Percentiles rank a stretch among this genome's conserved stretches.
phyloP scores from a whole-genome alignment of 2,113 vertebrate genomes.

The Zeus faber region DNA sequence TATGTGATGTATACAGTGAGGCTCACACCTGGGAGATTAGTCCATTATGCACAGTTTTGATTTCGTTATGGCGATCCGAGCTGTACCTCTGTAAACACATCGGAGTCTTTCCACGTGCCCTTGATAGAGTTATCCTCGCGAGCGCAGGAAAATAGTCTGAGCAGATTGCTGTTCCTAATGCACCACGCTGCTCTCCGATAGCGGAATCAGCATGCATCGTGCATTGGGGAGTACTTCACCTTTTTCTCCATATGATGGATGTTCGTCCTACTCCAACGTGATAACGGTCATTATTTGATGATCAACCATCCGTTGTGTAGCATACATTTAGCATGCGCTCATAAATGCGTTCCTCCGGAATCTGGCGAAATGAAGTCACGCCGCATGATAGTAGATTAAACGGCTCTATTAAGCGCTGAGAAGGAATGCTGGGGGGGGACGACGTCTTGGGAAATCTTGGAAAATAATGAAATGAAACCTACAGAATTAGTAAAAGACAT shows the following conservation, averaged over 20 bases:
- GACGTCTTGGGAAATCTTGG: too few species aligned
- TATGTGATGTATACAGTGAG: too few species aligned
- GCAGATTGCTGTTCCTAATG: slow-evolving; percentile 61
- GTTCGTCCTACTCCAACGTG: slow-evolving; percentile 52
- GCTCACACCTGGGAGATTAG: too few species aligned
- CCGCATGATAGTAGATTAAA: slow-evolving; percentile 18
- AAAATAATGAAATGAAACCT: too few species aligned
- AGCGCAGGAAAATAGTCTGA: slow-evolving; percentile 33
- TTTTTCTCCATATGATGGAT: slow-evolving; percentile 67
- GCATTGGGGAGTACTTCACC: slow-evolving; percentile 49
- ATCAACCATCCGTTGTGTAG: slow-evolving; percentile 64
- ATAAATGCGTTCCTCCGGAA: slow-evolving; percentile 42
- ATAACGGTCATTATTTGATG: slow-evolving; percentile 73
- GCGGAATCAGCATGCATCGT: slow-evolving; percentile 59
- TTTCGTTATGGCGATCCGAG: too few species aligned
- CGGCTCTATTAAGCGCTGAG: slow-evolving; percentile 7
- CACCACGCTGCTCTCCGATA: slow-evolving; percentile 33
- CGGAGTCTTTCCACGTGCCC: slow-evolving; percentile 44
- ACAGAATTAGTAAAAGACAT: too few species aligned
- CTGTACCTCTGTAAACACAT: too few species aligned
- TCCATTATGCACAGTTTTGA: too few species aligned
- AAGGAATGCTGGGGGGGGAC: too few species aligned
- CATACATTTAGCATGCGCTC: slow-evolving; percentile 46
- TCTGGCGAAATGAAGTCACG: slow-evolving; percentile 16
- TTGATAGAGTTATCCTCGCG: slow-evolving; percentile 50